Conservation (phyloP, 2,797 vertebrate genomes). For the Sciaenops ocellatus region DNA sequence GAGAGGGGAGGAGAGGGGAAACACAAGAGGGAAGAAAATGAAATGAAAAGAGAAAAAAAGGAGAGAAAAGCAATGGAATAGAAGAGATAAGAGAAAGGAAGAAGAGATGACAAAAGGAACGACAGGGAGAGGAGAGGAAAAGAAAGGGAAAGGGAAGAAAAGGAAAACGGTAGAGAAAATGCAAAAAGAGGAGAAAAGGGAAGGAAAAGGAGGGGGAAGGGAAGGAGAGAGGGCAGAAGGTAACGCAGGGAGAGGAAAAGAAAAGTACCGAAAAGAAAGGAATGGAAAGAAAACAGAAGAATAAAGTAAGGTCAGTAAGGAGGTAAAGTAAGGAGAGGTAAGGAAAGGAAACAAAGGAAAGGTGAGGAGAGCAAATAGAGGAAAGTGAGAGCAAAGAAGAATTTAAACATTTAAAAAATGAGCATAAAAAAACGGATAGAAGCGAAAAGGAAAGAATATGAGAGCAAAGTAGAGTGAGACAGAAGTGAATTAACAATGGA, state of each 20-base stretch:
- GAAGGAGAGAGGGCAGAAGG: neutral
- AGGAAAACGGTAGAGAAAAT: too few species aligned
- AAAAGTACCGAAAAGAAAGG: neutral
- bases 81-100: neutral
- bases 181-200: fast-evolving
- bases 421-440: neutral
- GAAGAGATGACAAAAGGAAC: fast-evolving
- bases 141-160: neutral
- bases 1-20: fast-evolving
- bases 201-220: neutral
- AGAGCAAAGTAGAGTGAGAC: too few species aligned
- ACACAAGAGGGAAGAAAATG: neutral
- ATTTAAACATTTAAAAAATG: too few species aligned
- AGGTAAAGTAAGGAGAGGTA: neutral
- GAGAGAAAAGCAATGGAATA: neutral
- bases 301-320: too few species aligned
- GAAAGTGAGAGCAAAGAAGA: neutral
- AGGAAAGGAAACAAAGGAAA: neutral
- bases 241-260: neutral
- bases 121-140: neutral
- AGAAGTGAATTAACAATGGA: neutral
- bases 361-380: neutral
- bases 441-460: neutral
- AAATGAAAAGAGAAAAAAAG: neutral
- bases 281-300: too few species aligned